A percentile compares a stretch with the other conserved stretches of the same genome.
phyloP scores from a whole-genome alignment of 2,888 invertebrate species.

The Monoplex corrugatus region DNA sequence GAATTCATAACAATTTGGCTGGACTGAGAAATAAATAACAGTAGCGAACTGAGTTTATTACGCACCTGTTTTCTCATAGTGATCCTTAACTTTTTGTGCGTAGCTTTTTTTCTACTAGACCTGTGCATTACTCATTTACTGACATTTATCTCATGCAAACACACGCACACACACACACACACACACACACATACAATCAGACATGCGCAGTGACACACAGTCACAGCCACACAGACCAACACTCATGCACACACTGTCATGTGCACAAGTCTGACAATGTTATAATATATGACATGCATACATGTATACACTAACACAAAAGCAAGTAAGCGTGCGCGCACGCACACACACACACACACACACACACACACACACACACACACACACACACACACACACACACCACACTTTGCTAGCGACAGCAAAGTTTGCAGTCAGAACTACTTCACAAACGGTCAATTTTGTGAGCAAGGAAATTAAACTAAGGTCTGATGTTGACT shows the following conservation, averaged over 20 bases:
- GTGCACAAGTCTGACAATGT: too few species aligned
- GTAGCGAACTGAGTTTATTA: too few species aligned
- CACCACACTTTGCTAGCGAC: too few species aligned
- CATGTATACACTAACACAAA: not conserved
- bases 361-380: not conserved
- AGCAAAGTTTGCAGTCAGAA: too few species aligned
- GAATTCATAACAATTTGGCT: not conserved
- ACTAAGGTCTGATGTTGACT: too few species aligned
- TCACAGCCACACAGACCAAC: not conserved
- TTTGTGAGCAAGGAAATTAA: too few species aligned
- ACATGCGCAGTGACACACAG: not conserved
- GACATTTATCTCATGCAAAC: not conserved
- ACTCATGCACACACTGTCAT: not conserved
- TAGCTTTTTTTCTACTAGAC: too few species aligned
- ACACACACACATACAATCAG: conserved; percentile 6
- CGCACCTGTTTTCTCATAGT: too few species aligned
- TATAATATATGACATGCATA: conserved; percentile 11
- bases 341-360: conserved; percentile 20
- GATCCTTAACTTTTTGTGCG: too few species aligned
- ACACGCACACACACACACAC: conserved; percentile 9
- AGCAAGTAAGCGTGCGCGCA: not conserved
- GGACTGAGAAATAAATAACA: not conserved
- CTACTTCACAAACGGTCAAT: too few species aligned
- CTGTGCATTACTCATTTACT: too few species aligned
- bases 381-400: too few species aligned